phyloP scores from a whole-genome alignment of 2,113 vertebrate species.

The Lagopus leucura region DNA sequence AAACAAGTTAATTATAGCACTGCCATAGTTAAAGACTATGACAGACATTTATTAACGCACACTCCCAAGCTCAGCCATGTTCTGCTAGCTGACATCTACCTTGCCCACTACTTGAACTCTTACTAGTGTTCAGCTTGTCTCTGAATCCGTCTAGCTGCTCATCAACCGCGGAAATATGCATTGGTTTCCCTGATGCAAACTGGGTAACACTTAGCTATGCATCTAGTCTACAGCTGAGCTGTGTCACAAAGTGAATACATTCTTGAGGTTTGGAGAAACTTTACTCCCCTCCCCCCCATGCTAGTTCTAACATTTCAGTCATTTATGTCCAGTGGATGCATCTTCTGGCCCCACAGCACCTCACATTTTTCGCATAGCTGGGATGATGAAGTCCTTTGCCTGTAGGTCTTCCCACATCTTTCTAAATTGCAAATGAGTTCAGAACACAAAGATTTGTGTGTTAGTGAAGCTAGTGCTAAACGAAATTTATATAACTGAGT shows the following conservation, averaged over 20 bases:
- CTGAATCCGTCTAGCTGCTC: not conserved
- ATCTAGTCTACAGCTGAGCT: not conserved
- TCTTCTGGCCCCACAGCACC: not conserved
- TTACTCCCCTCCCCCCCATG: not conserved
- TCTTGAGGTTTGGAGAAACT: not conserved
- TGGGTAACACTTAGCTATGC: not conserved
- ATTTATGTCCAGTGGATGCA: not conserved
- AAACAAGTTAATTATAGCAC: constrained; percentile 58
- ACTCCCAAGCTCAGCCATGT: not conserved
- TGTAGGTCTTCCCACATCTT: not conserved
- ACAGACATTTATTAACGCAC: not conserved
- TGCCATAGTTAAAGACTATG: not conserved
- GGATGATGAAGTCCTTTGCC: not conserved
- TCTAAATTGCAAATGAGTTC: not conserved
- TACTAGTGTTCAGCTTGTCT: not conserved
- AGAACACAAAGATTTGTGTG: not conserved
- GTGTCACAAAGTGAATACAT: not conserved
- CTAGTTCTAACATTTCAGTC: not conserved
- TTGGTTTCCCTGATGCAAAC: not conserved
- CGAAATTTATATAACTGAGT: not conserved
- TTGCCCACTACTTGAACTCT: not conserved
- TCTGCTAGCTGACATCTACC: not conserved
- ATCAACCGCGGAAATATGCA: not conserved
- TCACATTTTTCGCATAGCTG: not conserved
- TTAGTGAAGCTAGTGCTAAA: not conserved